Evolutionary conservation across 2,113 vertebrate genomes (phyloP), one percentile per base, ranked within the genome.

Genomic region (Empidonax alnorum): DNA sequence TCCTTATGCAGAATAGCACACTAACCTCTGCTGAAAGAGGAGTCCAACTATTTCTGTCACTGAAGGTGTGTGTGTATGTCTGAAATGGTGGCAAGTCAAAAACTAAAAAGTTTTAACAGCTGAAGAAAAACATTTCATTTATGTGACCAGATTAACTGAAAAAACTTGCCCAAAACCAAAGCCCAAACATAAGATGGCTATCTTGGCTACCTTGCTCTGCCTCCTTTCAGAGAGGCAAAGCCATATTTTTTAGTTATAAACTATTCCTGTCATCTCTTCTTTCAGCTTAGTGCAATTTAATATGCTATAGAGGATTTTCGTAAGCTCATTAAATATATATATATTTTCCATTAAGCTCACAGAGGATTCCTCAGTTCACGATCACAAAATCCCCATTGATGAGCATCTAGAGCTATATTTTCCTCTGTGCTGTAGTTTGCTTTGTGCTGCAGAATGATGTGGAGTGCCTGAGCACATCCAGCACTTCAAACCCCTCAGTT

Each of bases 291-390:
- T 61, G 76, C 65, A 95, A 90, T 9, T 81, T 73, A 79, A 82
- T 89, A 92, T 66, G 66, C 66, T 63, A 76, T 4, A 93, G 56
- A 93, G 74, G 37, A 89, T 92, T 92, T 95, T 42, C 1, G 2
- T 81, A 89, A 92, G 62, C 73, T 95, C 92, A 92, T 93, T 94
- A 95, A 94, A 92, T 91, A 91, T 82, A 46, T 68, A 69, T 83
- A 10, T 62, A 2, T 80, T 87, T 90, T 87, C 90, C 88, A 90
- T 84, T 89, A 95, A 84, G 65, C 72, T 82, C 50, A 79, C 37
- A 47, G 47, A 78, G 66, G 52, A 53, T 31, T 78, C 49, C 47
- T 93, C 39, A 37, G 42, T 66, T 89, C 21, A 58, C 69, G 58
- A 90, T 69, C 87, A 65, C 74, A 84, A 85, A 94, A 92, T 84